Base-by-base conservation (phyloP, 2,113 vertebrate genomes). In the Asarcornis scutulata region DNA sequence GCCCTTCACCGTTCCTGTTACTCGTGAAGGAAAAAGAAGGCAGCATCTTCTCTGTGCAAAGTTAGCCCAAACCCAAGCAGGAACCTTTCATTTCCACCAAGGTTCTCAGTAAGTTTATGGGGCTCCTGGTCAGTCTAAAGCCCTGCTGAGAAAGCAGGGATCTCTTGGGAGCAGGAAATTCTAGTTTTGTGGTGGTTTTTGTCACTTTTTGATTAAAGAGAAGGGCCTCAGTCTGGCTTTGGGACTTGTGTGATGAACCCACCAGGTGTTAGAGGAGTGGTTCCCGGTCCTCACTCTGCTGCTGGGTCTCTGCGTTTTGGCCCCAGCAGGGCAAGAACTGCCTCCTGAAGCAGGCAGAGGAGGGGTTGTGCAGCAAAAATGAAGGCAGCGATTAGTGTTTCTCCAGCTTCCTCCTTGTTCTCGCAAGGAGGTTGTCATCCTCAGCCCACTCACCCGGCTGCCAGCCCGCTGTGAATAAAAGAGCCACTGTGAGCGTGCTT, bases 401-500 rank as follows among this genome's bases (percentile, higher is more conserved):
- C 95, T 89, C 90, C 76, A 86, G 64, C 89, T 86, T 84, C 82
- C 59, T 90, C 56, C 91, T 36, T 67, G 63, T 27, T 83, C 85
- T 83, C 0, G 0, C 26, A 60, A 78, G 71, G 88, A 71, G 38
- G 42, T 77, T 93, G 85, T 81, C 46, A 64, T 77, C 59, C 2
- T 81, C 85, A 42, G 79, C 93, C 93, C 91, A 95, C 93, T 97
- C 85, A 29, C 14, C 40, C 67, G 22, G 7, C 56, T 73, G 74
- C 12, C 5, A 92, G 62, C 80, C 22, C 40, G 81, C 73, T 91
- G 20, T 48, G 63, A 36, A 91, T 88, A 86, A 84, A 75, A 66
- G 84, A 79, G 64, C 32, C 79, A n/a, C 86, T 89, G 91, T 91
- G 85, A 90, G 32, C 0, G 0, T 56, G 8, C 13, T 91, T 88